phyloP scores from a whole-genome alignment of 2,113 vertebrate species.

The Elanus axillaris region DNA sequence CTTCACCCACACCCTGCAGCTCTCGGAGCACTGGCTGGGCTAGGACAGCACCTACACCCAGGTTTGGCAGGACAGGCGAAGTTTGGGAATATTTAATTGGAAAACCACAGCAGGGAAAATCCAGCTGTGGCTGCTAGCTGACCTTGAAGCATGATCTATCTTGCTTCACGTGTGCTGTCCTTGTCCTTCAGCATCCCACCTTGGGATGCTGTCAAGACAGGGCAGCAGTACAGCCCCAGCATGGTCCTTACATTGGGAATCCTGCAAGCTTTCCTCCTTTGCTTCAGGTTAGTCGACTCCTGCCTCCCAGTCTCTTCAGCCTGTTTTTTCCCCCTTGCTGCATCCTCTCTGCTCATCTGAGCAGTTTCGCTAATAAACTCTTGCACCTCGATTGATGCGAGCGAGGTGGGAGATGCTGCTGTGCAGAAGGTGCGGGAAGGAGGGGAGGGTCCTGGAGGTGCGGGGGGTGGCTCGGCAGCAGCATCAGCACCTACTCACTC shows the following conservation, averaged over 20 bases:
- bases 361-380: neutral
- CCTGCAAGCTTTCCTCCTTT: neutral
- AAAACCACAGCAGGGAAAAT: neutral
- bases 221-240: neutral
- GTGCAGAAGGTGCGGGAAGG: rapidly evolving
- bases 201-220: neutral
- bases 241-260: neutral
- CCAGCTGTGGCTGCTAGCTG: neutral
- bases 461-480: rapidly evolving
- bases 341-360: neutral
- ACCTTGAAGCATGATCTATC: too few relatives aligned
- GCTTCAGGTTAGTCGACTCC: neutral
- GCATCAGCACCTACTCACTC: neutral
- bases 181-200: neutral
- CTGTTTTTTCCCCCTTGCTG: neutral
- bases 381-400: neutral
- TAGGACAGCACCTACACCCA: neutral
- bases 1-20: neutral
- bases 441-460: neutral
- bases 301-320: neutral
- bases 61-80: neutral
- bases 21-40: neutral
- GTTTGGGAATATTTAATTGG: neutral
- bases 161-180: neutral
- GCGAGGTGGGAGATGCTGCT: neutral